Base-by-base conservation (phyloP, 2,888 invertebrate species). In the Cyaniris semiargus region DNA sequence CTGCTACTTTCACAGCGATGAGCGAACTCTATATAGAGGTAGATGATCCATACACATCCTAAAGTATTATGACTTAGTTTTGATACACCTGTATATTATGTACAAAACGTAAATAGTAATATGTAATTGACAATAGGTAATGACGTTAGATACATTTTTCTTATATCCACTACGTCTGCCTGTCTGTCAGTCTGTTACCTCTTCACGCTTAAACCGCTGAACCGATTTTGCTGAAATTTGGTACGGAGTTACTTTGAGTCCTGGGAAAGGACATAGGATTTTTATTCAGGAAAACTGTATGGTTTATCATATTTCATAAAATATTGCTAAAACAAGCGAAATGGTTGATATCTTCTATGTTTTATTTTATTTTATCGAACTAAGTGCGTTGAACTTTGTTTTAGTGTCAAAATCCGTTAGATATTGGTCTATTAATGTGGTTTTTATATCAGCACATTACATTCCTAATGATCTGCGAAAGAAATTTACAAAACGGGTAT, bases 401-500 rank as follows among this genome's bases (percentile, higher is more conserved):
- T 60, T 13, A 60, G 13, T 27, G 23, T 23, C 23, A 21, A 66
- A 66, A 15, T 31, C 66, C 66, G 66, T 31, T 66, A 66, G 1
- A 66, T 27, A 18, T 15, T 66, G 66, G 15, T 66, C 66, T 66
- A 31, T 15, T 27, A 31, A 31, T 18, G 27, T 18, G 15, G 23
- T 27, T 66, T 66, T 60, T 60, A 60, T 66, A 66, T 18, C 27
- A 31, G 6, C 27, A 66, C 18, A 66, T 66, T 66, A 66, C 15
- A 66, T 66, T 66, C 27, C 31, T 66, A 66, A 66, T 66, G 23
- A 66, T 31, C 6, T 66, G 31, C 27, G 66, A 66, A 66, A 66
- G 66, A 66, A 66, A 27, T 66, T 66, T 66, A 44, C 44, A 38
- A 72, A 72, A 72, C 72, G 23, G 21, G 72, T 44, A 44, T 72